Evolutionary conservation across 1,140 invertebrate species (phyloP).

Genomic region (Drosophila tsacasi): DNA sequence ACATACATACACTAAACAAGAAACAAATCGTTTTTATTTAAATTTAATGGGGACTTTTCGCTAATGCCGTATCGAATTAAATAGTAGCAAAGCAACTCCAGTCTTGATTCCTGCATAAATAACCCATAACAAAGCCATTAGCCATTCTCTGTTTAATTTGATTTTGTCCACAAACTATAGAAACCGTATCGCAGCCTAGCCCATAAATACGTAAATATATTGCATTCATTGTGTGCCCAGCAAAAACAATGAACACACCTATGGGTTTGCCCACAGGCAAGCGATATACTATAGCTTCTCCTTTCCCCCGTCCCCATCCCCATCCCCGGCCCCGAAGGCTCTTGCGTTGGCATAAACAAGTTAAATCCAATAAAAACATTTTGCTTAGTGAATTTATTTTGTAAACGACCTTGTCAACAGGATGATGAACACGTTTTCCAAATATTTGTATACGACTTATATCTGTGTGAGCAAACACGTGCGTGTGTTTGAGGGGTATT

Average conservation of each 20-base stretch:
- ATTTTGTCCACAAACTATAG: constrained; percentile 19
- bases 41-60: background rate
- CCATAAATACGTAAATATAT: constrained; percentile 21
- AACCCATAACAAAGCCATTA: constrained; percentile 31
- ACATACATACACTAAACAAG: too few relatives aligned
- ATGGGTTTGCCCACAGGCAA: constrained; percentile 5
- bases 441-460: constrained; percentile 60
- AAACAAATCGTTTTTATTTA: background rate
- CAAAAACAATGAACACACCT: constrained; percentile 32
- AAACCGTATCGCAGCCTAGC: constrained; percentile 9
- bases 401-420: constrained; percentile 79
- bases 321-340: constrained; percentile 7
- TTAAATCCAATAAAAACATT: constrained; percentile 79
- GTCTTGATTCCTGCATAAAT: background rate
- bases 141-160: constrained; percentile 2
- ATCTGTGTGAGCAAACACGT: constrained; percentile 24
- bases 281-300: background rate
- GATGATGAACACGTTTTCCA: constrained; percentile 76
- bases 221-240: constrained; percentile 14
- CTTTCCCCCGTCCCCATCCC: background rate
- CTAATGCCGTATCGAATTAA: background rate
- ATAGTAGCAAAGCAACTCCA: background rate
- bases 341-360: constrained; percentile 62
- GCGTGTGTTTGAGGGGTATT: constrained; percentile 23
- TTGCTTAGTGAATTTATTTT: constrained; percentile 77